Percentiles rank a stretch among this genome's conserved stretches.
Conservation (phyloP, 2,797 vertebrate species). For the Podargus strigoides region DNA sequence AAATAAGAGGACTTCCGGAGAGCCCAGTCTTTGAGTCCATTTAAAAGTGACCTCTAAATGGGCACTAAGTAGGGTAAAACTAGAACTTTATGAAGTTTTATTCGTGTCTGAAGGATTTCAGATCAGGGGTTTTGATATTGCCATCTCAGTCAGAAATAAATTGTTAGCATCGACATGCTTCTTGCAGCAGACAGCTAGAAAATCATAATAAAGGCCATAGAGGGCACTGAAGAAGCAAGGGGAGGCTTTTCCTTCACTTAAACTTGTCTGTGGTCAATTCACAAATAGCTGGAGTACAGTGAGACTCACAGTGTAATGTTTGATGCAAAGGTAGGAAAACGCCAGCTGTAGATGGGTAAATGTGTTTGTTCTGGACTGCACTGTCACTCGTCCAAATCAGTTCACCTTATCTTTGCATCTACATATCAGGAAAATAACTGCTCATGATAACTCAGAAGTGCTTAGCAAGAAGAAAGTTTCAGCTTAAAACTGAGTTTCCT, state of each 20-base stretch:
- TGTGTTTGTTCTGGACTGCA: not conserved
- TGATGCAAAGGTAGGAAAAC: not conserved
- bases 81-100: not conserved
- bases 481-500: not conserved
- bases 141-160: not conserved
- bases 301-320: not conserved
- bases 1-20: not conserved
- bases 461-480: not conserved
- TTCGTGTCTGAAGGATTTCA: not conserved
- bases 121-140: not conserved
- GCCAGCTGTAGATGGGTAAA: not conserved
- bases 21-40: not conserved
- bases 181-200: not conserved
- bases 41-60: not conserved
- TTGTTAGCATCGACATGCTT: not conserved
- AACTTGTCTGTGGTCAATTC: not conserved
- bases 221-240: not conserved
- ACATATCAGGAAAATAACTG: not conserved
- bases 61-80: not conserved
- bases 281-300: not conserved
- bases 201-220: not conserved
- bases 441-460: not conserved
- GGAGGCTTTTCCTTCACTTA: not conserved
- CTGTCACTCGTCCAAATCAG: not conserved
- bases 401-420: not conserved